Evolutionary conservation across 1,140 invertebrate genomes (phyloP), one percentile per base, ranked within the genome.

Genomic region (Eurosta solidaginis): DNA sequence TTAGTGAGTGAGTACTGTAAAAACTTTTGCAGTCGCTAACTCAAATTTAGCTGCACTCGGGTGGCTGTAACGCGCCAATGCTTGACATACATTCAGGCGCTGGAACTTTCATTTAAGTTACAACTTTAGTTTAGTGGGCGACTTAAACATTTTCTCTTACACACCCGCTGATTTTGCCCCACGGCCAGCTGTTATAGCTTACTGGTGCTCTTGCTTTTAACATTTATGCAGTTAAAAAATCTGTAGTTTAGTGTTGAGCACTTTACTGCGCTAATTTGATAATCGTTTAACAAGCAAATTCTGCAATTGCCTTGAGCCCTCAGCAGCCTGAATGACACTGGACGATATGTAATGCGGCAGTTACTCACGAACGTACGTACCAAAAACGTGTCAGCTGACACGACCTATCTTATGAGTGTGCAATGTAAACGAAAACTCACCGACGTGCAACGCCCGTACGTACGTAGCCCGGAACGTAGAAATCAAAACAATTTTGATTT

Each of bases 11-110:
- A n/a, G n/a, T n/a, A n/a, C n/a, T n/a, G n/a, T n/a, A n/a, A n/a
- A n/a, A n/a, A n/a, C n/a, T n/a, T n/a, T n/a, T n/a, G n/a, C n/a
- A n/a, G n/a, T n/a, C n/a, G n/a, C n/a, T n/a, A n/a, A n/a, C n/a
- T n/a, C n/a, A n/a, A n/a, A n/a, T n/a, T n/a, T n/a, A n/a, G n/a
- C n/a, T n/a, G n/a, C n/a, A n/a, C n/a, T n/a, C n/a, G n/a, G n/a
- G 33, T 33, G 33, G 59, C 59, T 68, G 59, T 27, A n/a, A 33
- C 33, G 9, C 33, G 59, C 40, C 59, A 68, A 42, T 68, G 59
- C 59, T 68, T 68, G 59, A 68, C 59, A 68, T 68, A 68, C 59
- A 40, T 68, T 68, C n/a, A 68, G 59, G 59, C 59, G 59, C 33
- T 68, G 33, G 40, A 68, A 68, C 59, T 7, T 33, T 29, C 59